A percentile compares a stretch with the other conserved stretches of the same genome.
These are phyloP conservation scores for Corapipo altera DNA, from an alignment of 2,113 vertebrate genomes.

Conservation along the genomic window DNA sequence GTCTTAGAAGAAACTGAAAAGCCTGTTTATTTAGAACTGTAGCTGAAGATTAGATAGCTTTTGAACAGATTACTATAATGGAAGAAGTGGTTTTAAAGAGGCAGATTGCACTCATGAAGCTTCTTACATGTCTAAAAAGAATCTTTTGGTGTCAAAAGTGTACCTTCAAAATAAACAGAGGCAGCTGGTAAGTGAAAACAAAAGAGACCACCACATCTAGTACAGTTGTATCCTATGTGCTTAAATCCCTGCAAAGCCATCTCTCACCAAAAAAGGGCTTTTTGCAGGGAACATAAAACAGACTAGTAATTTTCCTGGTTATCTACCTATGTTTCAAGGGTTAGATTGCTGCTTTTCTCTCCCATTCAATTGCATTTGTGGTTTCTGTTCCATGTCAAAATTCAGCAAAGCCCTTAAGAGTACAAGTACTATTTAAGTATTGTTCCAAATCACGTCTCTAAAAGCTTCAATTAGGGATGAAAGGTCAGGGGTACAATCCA, in stretches of 20 bases:
- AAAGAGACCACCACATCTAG: neutral
- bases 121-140: neutral
- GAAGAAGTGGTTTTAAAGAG: neutral
- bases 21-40: neutral
- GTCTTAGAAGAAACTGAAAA: neutral
- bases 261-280: neutral
- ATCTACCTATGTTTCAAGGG: neutral
- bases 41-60: neutral
- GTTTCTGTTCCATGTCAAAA: neutral
- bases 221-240: neutral
- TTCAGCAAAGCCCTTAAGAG: neutral
- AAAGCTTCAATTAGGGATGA: constrained; percentile 9
- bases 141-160: neutral
- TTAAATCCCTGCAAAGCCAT: neutral
- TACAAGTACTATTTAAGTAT: neutral
- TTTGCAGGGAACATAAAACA: neutral
- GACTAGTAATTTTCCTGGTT: neutral
- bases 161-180: neutral
- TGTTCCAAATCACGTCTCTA: neutral
- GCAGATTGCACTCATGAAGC: neutral
- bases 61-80: neutral
- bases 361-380: neutral
- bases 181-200: neutral
- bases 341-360: neutral
- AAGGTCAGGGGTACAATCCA: neutral